Evolutionary conservation across 2,113 vertebrate genomes (phyloP), one percentile per base, ranked within the genome.

Genomic region (Catharus bicknelli): DNA sequence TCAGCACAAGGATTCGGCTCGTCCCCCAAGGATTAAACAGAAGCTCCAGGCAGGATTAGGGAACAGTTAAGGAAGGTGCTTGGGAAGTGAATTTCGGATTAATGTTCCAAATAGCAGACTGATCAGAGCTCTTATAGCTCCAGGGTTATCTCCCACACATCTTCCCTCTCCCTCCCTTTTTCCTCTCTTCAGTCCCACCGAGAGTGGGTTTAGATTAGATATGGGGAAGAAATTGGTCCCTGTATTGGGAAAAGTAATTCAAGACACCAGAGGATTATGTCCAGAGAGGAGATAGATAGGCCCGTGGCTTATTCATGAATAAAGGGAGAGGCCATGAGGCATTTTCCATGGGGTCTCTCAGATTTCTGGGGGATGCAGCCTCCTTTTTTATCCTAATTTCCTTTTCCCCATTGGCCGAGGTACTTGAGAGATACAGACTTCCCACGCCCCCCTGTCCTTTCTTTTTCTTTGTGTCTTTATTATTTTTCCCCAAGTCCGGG

Each of bases 401-500:
- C 11, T 25, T 25, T 40, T 57, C 34, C 29, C 34, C 5, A 1
- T 7, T 25, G 30, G 6, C 43, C 30, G 61, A 50, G 34, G 42
- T 34, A 30, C 23, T 84, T 42, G 69, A 34, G 59, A 29, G 42
- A 27, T 48, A n/a, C 26, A 45, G 26, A 30, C 42, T 50, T 74
- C 23, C 13, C 9, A 8, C 36, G 11, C 2, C 4, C 3, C 13
- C 14, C 19, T 1, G 3, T 63, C 18, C 34, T 5, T 20, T 50
- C 36, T 13, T 50, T 50, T 43, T 42, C 34, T 42, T 50, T 42
- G 10, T 25, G 3, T 34, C 17, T 42, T 48, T 25, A 42, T 34
- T 29, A 12, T 64, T 57, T n/a, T 42, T 25, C 42, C 27, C 43
- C 8, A 14, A 17, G 9, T 36, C 21, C 62, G 22, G 45, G 53